These are phyloP conservation scores for Chaunax sp. DNA, from an alignment of 2,797 vertebrate genomes.

Conservation along the genomic window DNA sequence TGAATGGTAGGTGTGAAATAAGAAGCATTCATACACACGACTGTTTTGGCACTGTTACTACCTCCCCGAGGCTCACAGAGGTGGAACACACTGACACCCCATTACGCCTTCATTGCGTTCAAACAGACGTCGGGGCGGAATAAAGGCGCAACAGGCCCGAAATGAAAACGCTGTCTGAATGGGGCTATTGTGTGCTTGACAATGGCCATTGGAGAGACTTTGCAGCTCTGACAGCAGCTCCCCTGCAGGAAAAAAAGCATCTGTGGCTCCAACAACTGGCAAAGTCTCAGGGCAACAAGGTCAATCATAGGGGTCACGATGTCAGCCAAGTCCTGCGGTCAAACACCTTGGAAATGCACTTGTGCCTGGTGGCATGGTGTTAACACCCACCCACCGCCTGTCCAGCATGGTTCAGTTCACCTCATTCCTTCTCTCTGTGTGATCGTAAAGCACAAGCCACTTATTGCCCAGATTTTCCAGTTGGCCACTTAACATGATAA, in stretches of 20 bases:
- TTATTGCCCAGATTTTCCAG: conserved; percentile 11
- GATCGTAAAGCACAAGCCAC: conserved; percentile 5
- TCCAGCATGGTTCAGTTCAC: conserved; percentile 7
- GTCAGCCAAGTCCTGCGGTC: conserved; percentile 54
- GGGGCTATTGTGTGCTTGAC: conserved; percentile 53
- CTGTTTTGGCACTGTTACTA: too few species aligned
- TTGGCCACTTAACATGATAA: neutral
- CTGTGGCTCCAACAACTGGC: conserved; percentile 45
- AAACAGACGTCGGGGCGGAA: too few species aligned
- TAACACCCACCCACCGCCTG: neutral
- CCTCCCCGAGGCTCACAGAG: too few species aligned
- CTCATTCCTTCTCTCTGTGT: conserved; percentile 3
- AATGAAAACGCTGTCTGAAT: too few species aligned
- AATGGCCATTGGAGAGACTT: conserved; percentile 43
- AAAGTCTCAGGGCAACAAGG: conserved; percentile 43
- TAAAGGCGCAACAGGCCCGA: too few species aligned
- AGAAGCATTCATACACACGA: conserved; percentile 19
- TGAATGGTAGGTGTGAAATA: conserved; percentile 56
- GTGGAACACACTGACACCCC: too few species aligned
- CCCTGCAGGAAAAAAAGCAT: conserved; percentile 44
- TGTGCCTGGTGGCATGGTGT: conserved; percentile 39
- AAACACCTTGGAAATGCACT: conserved; percentile 56
- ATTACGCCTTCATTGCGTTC: too few species aligned
- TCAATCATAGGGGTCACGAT: conserved; percentile 62
- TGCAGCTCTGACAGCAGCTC: conserved; percentile 37